A percentile compares a stretch with the other conserved stretches of the same genome.
These are phyloP conservation scores for Zonotrichia albicollis DNA, from an alignment of 2,797 vertebrate genomes.

Conservation along the genomic window DNA sequence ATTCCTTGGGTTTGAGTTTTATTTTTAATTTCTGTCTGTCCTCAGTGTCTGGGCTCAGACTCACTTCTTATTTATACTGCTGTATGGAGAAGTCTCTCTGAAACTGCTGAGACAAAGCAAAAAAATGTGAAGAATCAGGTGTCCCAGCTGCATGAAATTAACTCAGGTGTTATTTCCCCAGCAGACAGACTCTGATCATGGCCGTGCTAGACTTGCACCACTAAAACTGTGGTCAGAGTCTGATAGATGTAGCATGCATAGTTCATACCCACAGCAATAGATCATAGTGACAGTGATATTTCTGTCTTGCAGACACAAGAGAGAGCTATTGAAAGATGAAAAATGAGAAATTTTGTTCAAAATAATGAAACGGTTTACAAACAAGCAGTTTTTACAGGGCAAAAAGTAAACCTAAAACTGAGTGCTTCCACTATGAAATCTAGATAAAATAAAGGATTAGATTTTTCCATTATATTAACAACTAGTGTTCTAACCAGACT, in stretches of 20 bases:
- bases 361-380: not conserved
- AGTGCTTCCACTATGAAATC: not conserved
- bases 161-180: not conserved
- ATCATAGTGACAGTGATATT: not conserved
- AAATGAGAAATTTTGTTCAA: not conserved
- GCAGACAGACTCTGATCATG: not conserved
- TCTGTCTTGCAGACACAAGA: not conserved
- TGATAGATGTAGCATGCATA: not conserved
- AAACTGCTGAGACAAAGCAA: not conserved
- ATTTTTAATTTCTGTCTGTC: constrained; percentile 1
- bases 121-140: not conserved
- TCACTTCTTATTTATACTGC: not conserved
- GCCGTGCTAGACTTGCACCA: not conserved
- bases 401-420: not conserved
- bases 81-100: not conserved
- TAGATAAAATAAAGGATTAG: not conserved
- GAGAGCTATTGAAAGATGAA: not conserved
- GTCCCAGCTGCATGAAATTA: not conserved
- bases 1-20: not conserved
- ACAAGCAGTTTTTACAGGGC: not conserved
- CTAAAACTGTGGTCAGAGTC: not conserved
- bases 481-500: not conserved
- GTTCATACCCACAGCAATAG: not conserved
- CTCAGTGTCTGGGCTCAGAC: not conserved
- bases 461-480: not conserved